These are phyloP conservation scores for Elaeidobius kamerunicus DNA, from an alignment of 2,888 invertebrate genomes.

Conservation along the genomic window DNA sequence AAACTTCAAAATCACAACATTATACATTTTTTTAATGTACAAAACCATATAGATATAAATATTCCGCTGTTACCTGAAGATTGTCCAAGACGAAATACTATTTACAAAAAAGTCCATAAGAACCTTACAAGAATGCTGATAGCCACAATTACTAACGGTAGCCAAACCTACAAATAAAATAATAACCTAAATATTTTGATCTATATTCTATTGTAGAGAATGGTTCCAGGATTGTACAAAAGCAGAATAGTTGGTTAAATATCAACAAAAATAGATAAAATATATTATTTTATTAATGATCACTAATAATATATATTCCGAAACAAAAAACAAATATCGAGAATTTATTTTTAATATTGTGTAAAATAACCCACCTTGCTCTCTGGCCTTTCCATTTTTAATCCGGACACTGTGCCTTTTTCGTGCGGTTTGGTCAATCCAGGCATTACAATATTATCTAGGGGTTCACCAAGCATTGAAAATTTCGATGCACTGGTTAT, in stretches of 20 bases:
- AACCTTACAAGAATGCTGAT: constrained; percentile 16
- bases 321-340: too few relatives aligned
- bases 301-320: neutral
- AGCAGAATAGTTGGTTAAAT: too few relatives aligned
- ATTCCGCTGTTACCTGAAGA: too few relatives aligned
- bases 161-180: constrained; percentile 20
- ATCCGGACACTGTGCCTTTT: constrained; percentile 57
- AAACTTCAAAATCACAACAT: too few relatives aligned
- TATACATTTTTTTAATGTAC: too few relatives aligned
- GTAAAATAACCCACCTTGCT: constrained; percentile 13
- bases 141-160: constrained; percentile 15
- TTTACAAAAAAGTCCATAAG: constrained; percentile 18
- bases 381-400: constrained; percentile 34
- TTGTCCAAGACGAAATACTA: too few relatives aligned
- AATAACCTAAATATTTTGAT: neutral
- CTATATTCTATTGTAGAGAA: neutral
- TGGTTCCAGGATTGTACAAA: too few relatives aligned
- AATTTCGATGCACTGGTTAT: constrained; percentile 70
- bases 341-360: too few relatives aligned
- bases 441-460: constrained; percentile 54
- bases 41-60: too few relatives aligned
- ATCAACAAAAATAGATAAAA: too few relatives aligned
- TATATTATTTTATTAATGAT: too few relatives aligned
- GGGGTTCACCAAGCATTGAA: constrained; percentile 70
- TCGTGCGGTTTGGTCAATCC: constrained; percentile 55